Conservation (phyloP, 1,140 invertebrate genomes). For the Manduca sexta region DNA sequence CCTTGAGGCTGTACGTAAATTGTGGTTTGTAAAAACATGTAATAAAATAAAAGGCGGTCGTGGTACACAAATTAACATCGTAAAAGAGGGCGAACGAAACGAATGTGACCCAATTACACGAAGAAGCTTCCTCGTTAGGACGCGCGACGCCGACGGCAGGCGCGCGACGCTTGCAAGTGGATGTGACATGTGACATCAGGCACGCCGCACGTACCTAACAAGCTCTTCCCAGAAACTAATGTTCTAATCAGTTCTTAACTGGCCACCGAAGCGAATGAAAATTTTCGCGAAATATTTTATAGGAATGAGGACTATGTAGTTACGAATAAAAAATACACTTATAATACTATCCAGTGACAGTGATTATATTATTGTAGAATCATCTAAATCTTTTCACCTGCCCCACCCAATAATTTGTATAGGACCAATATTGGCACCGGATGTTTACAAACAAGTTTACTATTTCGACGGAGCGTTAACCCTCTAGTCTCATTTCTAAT, state of each 20-base stretch:
- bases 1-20: not conserved
- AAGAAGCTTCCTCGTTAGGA: constrained; percentile 8
- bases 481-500: not conserved
- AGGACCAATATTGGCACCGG: too few species aligned
- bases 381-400: too few species aligned
- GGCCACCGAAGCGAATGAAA: too few species aligned
- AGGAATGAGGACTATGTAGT: too few species aligned
- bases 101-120: constrained; percentile 11
- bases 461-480: too few species aligned
- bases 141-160: not conserved
- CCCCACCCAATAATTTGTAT: too few species aligned
- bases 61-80: constrained; percentile 1
- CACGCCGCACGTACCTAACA: constrained; percentile 1
- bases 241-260: too few species aligned
- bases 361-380: too few species aligned
- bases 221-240: not conserved
- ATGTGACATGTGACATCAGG: not conserved
- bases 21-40: constrained; percentile 4
- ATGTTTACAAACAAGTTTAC: too few species aligned
- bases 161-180: not conserved
- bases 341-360: too few species aligned
- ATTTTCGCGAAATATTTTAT: too few species aligned
- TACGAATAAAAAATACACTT: too few species aligned
- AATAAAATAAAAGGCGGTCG: constrained; percentile 16
- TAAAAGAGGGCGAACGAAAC: constrained; percentile 7